Evolutionary conservation across 2,888 invertebrate genomes (phyloP), one percentile per base, ranked within the genome.

Genomic region (Protophormia terraenovae): DNA sequence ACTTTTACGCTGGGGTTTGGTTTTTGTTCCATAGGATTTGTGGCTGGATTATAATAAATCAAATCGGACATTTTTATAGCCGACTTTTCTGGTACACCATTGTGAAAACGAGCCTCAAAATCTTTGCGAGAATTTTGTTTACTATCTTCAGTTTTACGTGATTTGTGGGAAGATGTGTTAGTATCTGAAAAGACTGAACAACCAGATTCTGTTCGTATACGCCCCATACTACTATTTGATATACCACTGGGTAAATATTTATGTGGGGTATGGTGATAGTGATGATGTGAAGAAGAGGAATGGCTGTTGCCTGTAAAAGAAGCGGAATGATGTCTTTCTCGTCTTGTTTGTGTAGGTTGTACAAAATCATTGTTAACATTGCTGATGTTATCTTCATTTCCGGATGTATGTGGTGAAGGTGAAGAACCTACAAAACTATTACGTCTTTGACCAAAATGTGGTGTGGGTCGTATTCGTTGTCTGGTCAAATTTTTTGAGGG

Each of bases 61-160:
- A 98, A 94, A 93, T 98, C 98, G 88, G 96, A 96, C 97, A 98
- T 98, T 60, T 96, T 98, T 87, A 98, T 94, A 86, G 94, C 93
- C 0, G 95, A 94, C 78, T 95, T 95, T 87, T 95, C 95, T 0
- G 95, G 95, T 5, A 90, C 88, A 3, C 90, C 90, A 62, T 91
- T 91, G 5, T 87, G 87, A 6, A 91, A 91, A 1, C 92, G 90
- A 7, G 89, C 89, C 66, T 91, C 90, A 55, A 89, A 91, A 60
- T 91, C 91, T 3, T 89, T 93, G 53, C 90, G 88, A 8, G 93
- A 87, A 81, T 89, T 84, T 3, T 89, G 89, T 87, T 94, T 94
- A 93, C 89, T 94, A 85, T 91, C 94, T 93, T 87, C 93, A 89
- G 93, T 84, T 78, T 90, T 94, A 92, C 91, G 89, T 14, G 86